These are phyloP conservation scores for Eupithecia subfuscata DNA, from an alignment of 2,888 invertebrate genomes.

Conservation along the genomic window DNA sequence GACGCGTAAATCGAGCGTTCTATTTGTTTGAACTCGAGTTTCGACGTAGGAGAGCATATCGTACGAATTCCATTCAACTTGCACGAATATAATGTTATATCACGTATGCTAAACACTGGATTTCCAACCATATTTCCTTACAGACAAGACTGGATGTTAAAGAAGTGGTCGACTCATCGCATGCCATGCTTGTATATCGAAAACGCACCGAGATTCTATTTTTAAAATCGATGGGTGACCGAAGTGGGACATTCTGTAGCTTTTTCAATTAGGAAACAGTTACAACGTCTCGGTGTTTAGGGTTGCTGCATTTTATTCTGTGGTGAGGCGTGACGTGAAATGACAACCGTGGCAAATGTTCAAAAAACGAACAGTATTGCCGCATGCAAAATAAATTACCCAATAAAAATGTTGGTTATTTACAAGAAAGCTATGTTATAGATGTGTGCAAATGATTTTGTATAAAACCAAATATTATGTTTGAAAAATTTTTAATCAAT, in stretches of 20 bases:
- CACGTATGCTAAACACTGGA: slow-evolving; percentile 46
- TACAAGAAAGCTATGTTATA: background rate
- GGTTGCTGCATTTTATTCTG: slow-evolving; percentile 20
- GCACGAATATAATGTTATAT: slow-evolving; percentile 55
- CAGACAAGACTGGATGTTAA: slow-evolving; percentile 49
- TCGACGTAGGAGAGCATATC: slow-evolving; percentile 74
- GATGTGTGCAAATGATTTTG: background rate
- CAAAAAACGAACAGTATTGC: slow-evolving; percentile 17
- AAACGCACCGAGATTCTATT: slow-evolving; percentile 81
- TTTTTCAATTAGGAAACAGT: slow-evolving; percentile 73
- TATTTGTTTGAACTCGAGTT: slow-evolving; percentile 75
- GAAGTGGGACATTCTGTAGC: slow-evolving; percentile 77
- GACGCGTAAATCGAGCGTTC: slow-evolving; percentile 70
- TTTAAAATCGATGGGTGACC: slow-evolving; percentile 82
- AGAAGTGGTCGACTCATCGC: slow-evolving; percentile 60
- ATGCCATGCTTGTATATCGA: slow-evolving; percentile 64
- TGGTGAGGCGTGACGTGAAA: slow-evolving; percentile 14
- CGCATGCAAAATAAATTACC: slow-evolving; percentile 11
- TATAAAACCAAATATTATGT: background rate
- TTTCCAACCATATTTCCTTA: slow-evolving; percentile 54
- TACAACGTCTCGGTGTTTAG: slow-evolving; percentile 42
- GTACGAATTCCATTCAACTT: slow-evolving; percentile 74
- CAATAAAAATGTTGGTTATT: background rate
- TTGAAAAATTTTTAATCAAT: background rate
- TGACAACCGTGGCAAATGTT: slow-evolving; percentile 23